A percentile compares a stretch with the other conserved stretches of the same genome.
Conservation (phyloP, 2,888 invertebrate genomes). For the Ophion ventricosus region DNA sequence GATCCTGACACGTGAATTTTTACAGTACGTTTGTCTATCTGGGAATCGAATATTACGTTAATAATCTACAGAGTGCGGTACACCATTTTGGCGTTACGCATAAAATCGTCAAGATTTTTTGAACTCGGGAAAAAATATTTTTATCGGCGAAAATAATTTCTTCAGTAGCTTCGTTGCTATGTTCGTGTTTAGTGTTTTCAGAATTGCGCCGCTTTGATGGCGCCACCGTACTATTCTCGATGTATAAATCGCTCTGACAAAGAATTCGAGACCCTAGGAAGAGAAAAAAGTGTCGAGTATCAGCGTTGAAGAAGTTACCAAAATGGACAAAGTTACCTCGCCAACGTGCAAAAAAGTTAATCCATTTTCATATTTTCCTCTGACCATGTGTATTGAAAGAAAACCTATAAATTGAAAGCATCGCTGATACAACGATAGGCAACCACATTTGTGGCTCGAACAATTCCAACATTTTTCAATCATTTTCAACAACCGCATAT, state of each 20-base stretch:
- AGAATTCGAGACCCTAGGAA: background rate
- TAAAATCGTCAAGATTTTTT: background rate
- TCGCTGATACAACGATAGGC: background rate
- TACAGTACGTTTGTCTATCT: too few relatives aligned
- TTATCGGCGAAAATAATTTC: background rate
- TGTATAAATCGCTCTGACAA: background rate
- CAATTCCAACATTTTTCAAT: background rate
- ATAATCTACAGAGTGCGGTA: too few relatives aligned
- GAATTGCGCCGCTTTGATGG: background rate
- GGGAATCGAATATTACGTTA: too few relatives aligned
- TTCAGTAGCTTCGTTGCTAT: background rate
- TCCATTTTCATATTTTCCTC: background rate
- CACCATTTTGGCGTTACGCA: too few relatives aligned
- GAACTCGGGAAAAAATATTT: background rate
- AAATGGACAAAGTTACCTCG: background rate
- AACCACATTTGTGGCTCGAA: background rate
- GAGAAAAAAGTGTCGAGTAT: background rate
- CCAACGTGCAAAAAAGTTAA: background rate
- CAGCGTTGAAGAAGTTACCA: background rate
- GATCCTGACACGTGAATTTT: too few relatives aligned
- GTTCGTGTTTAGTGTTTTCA: background rate
- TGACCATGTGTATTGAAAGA: background rate
- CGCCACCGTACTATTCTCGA: background rate
- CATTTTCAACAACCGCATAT: background rate
- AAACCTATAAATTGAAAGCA: background rate